Conservation (phyloP, 1,140 invertebrate genomes). For the Heliconius hewitsoni region DNA sequence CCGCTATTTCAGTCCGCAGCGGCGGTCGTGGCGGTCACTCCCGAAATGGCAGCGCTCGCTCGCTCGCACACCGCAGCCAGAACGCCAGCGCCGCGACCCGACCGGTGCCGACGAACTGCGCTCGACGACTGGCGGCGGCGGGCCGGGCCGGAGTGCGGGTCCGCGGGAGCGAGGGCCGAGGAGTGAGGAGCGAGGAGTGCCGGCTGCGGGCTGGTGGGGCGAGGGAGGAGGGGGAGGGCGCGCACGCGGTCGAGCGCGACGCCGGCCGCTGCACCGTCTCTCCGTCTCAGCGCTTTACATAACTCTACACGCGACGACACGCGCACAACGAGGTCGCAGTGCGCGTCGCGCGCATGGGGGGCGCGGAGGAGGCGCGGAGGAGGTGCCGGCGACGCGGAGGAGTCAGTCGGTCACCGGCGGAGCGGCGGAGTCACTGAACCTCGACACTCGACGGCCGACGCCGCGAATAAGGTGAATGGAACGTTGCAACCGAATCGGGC, state of each 20-base stretch:
- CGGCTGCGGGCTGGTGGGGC: constrained; percentile 61
- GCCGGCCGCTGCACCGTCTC: constrained; percentile 58
- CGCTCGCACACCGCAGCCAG: too few relatives aligned
- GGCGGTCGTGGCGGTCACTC: constrained; percentile 62
- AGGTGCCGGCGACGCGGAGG: constrained; percentile 68
- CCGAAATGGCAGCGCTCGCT: constrained; percentile 49
- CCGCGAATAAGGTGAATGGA: constrained; percentile 77
- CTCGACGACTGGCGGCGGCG: constrained; percentile 66
- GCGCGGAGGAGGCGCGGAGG: constrained; percentile 66
- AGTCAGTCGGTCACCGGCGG: constrained; percentile 68
- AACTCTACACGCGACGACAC: constrained; percentile 56
- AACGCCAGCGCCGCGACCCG: constrained; percentile 35
- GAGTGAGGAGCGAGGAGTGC: constrained; percentile 52
- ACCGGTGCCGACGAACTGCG: constrained; percentile 38
- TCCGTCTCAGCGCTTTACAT: constrained; percentile 69
- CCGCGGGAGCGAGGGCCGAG: constrained; percentile 15
- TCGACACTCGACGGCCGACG: constrained; percentile 42
- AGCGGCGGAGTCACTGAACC: constrained; percentile 75
- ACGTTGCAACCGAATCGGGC: constrained; percentile 72
- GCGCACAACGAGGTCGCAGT: constrained; percentile 61
- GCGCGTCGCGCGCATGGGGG: constrained; percentile 17
- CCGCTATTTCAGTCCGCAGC: constrained; percentile 66
- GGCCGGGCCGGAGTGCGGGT: background rate
- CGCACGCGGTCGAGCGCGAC: constrained; percentile 73
- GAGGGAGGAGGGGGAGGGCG: constrained; percentile 43